Percentiles rank a stretch among this genome's conserved stretches.
phyloP scores from a whole-genome alignment of 2,888 invertebrate genomes.

The Heliconius cydno region DNA sequence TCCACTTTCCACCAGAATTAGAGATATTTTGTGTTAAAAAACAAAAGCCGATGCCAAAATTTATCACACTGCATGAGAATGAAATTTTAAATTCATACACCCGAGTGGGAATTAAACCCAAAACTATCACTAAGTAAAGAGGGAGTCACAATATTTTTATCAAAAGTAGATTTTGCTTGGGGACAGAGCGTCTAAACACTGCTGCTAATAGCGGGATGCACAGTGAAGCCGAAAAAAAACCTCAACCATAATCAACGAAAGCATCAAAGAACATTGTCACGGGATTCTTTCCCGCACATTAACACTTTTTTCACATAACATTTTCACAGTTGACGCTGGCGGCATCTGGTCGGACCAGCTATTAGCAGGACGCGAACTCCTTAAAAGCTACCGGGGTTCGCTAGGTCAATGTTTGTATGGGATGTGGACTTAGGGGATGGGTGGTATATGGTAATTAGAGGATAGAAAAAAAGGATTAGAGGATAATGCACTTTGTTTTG shows the following conservation, averaged over 20 bases:
- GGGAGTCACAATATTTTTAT: too few relatives aligned
- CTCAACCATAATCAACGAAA: background rate
- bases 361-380: conserved; percentile 77
- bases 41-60: too few relatives aligned
- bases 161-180: too few relatives aligned
- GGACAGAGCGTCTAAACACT: too few relatives aligned
- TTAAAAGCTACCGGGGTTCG: conserved; percentile 79
- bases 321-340: conserved; percentile 50
- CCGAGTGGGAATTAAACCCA: too few relatives aligned
- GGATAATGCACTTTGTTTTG: conserved; percentile 34
- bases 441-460: conserved; percentile 39
- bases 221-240: background rate
- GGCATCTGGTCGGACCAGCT: conserved; percentile 69
- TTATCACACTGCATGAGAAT: too few relatives aligned
- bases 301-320: conserved; percentile 41
- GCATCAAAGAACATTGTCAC: conserved; percentile 1
- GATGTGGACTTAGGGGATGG: conserved; percentile 44
- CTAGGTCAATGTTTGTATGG: conserved; percentile 70
- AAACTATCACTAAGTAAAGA: too few relatives aligned
- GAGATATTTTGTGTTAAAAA: too few relatives aligned
- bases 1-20: too few relatives aligned
- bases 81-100: too few relatives aligned
- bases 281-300: conserved; percentile 33
- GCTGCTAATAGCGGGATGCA: background rate
- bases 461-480: conserved; percentile 31